These are phyloP conservation scores for Tokudaia tokunoshimensis DNA, from an alignment of 2,797 vertebrate species.

Conservation along the genomic window DNA sequence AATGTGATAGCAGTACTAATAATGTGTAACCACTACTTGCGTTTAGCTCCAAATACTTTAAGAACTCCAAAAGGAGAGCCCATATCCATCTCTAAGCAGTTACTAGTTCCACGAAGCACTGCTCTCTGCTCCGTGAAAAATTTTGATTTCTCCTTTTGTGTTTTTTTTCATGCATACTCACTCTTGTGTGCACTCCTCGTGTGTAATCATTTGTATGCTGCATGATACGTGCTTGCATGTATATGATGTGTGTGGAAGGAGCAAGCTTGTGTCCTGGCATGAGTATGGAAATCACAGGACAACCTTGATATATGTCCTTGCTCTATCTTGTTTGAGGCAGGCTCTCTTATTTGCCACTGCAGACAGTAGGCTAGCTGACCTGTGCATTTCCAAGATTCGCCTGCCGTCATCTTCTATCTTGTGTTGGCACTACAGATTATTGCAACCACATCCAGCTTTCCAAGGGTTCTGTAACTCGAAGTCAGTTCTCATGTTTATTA, in stretches of 20 bases:
- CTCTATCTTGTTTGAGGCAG: not conserved
- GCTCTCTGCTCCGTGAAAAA: not conserved
- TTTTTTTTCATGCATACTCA: conserved; percentile 3
- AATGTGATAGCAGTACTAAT: not conserved
- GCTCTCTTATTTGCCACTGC: not conserved
- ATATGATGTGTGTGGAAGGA: not conserved
- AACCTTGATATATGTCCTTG: not conserved
- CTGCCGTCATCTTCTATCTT: not conserved
- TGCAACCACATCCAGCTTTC: not conserved
- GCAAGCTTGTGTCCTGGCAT: not conserved
- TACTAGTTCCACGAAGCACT: not conserved
- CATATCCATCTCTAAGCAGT: not conserved
- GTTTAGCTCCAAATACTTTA: conserved; percentile 32
- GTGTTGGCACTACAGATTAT: not conserved
- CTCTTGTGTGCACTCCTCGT: not conserved
- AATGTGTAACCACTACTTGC: not conserved
- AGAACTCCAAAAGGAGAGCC: not conserved
- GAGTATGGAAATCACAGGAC: not conserved
- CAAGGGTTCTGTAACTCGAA: not conserved
- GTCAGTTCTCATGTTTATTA: not conserved
- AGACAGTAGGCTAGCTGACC: not conserved
- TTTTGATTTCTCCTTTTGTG: conserved; percentile 35
- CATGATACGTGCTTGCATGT: not conserved
- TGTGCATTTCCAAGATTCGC: not conserved
- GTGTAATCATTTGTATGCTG: not conserved